Conservation (phyloP, 2,888 invertebrate species). For the Zygogramma bicolorata region DNA sequence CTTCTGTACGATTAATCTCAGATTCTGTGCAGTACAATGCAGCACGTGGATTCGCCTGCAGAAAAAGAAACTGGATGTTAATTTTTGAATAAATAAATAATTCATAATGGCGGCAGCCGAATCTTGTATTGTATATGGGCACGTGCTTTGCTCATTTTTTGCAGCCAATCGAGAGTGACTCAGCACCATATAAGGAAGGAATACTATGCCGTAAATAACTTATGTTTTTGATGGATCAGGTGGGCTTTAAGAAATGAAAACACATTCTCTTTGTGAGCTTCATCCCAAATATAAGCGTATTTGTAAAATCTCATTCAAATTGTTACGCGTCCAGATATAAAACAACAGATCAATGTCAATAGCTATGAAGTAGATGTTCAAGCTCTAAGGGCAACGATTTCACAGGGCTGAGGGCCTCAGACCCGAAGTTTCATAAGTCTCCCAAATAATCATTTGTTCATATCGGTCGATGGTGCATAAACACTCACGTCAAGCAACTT, state of each 20-base stretch:
- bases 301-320: neutral
- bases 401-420: too few species aligned
- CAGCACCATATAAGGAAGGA: slow-evolving; percentile 41
- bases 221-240: slow-evolving; percentile 1
- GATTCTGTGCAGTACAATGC: slow-evolving; percentile 17
- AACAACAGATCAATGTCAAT: too few species aligned
- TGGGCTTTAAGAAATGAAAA: neutral
- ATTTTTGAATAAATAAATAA: slow-evolving; percentile 56
- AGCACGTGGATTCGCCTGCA: slow-evolving; percentile 29
- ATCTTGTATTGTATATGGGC: slow-evolving; percentile 55
- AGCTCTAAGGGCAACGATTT: too few species aligned
- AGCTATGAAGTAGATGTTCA: too few species aligned
- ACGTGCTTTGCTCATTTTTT: slow-evolving; percentile 52
- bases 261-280: neutral
- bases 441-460: too few species aligned
- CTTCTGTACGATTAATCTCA: slow-evolving; percentile 13
- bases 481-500: too few species aligned
- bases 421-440: too few species aligned
- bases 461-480: too few species aligned
- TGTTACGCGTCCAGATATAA: too few species aligned
- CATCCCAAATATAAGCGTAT: neutral
- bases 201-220: slow-evolving; percentile 32
- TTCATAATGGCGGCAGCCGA: slow-evolving; percentile 56
- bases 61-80: slow-evolving; percentile 57
- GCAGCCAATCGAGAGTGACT: slow-evolving; percentile 44